phyloP scores from a whole-genome alignment of 2,797 vertebrate species.

The Chloroceryle amazona region DNA sequence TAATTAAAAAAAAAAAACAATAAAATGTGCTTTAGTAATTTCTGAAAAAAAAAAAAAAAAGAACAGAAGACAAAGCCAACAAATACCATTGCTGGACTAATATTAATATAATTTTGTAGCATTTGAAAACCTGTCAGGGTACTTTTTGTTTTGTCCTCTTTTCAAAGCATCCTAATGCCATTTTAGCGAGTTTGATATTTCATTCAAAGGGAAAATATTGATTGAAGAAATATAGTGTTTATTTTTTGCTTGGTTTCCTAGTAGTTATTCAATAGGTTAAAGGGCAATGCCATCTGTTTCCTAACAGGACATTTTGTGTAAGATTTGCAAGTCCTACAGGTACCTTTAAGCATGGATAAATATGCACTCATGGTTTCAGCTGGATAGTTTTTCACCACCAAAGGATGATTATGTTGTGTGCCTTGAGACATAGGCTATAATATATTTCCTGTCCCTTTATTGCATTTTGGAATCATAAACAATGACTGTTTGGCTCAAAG shows the following conservation, averaged over 20 bases:
- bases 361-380: constrained; percentile 84
- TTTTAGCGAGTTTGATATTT: constrained; percentile 80
- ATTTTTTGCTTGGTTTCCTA: constrained; percentile 82
- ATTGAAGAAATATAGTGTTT: constrained; percentile 85
- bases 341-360: constrained; percentile 87
- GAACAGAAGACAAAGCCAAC: background rate
- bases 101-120: constrained; percentile 26
- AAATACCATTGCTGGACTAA: background rate
- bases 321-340: constrained; percentile 89
- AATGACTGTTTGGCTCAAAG: constrained; percentile 97
- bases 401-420: constrained; percentile 93
- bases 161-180: constrained; percentile 62
- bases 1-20: background rate
- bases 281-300: constrained; percentile 85
- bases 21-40: background rate
- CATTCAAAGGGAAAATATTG: constrained; percentile 83
- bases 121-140: constrained; percentile 38
- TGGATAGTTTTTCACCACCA: constrained; percentile 89
- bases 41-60: background rate
- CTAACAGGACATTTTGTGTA: constrained; percentile 85
- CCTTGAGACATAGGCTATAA: constrained; percentile 94
- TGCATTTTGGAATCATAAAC: constrained; percentile 97
- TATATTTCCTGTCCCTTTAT: constrained; percentile 96
- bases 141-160: constrained; percentile 59
- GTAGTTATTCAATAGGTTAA: constrained; percentile 86